phyloP scores from a whole-genome alignment of 2,888 invertebrate genomes.

The Drosophila pseudotakahashii region DNA sequence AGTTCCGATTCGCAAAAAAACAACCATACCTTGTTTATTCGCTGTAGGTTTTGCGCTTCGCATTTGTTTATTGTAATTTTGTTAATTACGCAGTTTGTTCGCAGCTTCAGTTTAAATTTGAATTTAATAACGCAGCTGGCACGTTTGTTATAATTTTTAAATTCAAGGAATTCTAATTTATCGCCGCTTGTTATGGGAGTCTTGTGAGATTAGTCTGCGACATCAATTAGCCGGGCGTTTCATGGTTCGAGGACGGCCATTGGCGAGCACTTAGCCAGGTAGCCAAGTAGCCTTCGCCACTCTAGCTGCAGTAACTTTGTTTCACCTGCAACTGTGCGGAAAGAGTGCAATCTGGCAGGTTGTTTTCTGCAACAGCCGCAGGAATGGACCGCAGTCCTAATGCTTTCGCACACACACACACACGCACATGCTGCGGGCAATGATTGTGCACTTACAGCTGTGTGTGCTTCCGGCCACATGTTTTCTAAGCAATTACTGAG shows the following conservation, averaged over 20 bases:
- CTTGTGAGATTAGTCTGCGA: slow-evolving; percentile 21
- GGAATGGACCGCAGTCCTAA: slow-evolving; percentile 68
- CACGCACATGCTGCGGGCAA: slow-evolving; percentile 44
- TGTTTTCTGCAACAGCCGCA: slow-evolving; percentile 53
- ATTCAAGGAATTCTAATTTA: slow-evolving; percentile 14
- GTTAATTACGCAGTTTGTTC: slow-evolving; percentile 51
- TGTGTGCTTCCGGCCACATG: slow-evolving; percentile 71
- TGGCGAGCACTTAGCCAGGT: slow-evolving; percentile 47
- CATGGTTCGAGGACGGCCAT: slow-evolving; percentile 17
- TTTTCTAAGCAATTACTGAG: slow-evolving; percentile 77
- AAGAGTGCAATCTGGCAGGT: slow-evolving; percentile 63
- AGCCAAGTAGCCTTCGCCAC: slow-evolving; percentile 14
- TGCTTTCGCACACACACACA: slow-evolving; percentile 55
- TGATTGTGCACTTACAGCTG: slow-evolving; percentile 55
- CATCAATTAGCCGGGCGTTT: slow-evolving; percentile 30
- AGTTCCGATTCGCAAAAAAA: slow-evolving; percentile 16
- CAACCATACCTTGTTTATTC: slow-evolving; percentile 30
- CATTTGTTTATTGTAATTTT: slow-evolving; percentile 49
- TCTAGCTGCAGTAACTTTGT: slow-evolving; percentile 60
- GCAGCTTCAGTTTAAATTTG: slow-evolving; percentile 4
- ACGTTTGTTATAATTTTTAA: slow-evolving; percentile 6
- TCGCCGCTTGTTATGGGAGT: slow-evolving; percentile 2
- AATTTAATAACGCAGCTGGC: slow-evolving; percentile 14
- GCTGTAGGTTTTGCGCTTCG: slow-evolving; percentile 21
- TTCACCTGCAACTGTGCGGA: slow-evolving; percentile 49